Conservation (phyloP, 2,113 vertebrate species). For the Rhineura floridana region DNA sequence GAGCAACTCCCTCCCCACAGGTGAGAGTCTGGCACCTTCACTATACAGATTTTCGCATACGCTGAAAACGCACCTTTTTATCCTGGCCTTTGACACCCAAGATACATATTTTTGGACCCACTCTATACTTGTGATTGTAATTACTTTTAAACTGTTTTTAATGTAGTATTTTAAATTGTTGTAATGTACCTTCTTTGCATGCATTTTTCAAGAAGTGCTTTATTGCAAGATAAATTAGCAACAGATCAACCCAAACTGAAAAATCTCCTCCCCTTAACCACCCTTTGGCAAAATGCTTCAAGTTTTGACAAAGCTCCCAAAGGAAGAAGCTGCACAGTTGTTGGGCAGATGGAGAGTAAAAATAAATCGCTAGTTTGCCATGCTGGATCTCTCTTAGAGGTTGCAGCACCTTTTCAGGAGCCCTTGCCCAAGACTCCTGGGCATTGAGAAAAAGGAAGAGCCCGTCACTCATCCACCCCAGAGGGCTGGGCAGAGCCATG, state of each 20-base stretch:
- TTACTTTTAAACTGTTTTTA: too few species aligned
- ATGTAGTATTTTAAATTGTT: too few species aligned
- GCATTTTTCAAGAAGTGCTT: background rate
- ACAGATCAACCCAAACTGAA: background rate
- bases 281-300: background rate
- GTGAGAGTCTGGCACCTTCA: too few species aligned
- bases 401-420: background rate
- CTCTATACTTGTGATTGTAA: too few species aligned
- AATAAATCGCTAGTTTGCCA: background rate
- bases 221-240: background rate
- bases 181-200: too few species aligned
- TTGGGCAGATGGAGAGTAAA: background rate
- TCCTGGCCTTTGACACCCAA: too few species aligned
- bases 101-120: too few species aligned
- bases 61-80: too few species aligned
- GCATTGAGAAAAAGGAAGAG: background rate
- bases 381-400: background rate
- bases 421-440: background rate
- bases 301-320: background rate
- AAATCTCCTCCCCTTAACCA: background rate
- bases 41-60: too few species aligned
- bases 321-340: background rate
- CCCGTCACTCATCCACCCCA: background rate
- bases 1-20: too few species aligned
- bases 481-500: background rate